Evolutionary conservation across 2,797 vertebrate genomes (phyloP).

Genomic region (Squalus acanthias): DNA sequence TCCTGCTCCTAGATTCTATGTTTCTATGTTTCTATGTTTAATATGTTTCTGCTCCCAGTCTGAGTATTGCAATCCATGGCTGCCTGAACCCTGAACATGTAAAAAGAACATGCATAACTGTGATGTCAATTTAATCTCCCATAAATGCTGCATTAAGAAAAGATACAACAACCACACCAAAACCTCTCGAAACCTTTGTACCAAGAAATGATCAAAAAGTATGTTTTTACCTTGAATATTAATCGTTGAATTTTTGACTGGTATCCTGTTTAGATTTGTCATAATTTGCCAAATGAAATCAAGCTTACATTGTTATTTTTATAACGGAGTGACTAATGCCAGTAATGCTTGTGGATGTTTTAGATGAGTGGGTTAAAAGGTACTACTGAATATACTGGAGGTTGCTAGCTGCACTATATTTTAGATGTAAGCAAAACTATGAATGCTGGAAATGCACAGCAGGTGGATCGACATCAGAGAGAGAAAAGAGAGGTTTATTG

Average conservation of each 20-base stretch:
- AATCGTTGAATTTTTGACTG: neutral
- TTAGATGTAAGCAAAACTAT: neutral
- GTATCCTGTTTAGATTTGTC: neutral
- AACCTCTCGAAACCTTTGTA: neutral
- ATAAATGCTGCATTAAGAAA: neutral
- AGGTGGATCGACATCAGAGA: neutral
- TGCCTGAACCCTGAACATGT: neutral
- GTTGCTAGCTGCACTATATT: neutral
- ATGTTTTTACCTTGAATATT: neutral
- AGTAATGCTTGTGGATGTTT: neutral
- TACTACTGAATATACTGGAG: neutral
- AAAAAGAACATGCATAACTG: neutral
- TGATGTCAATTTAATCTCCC: neutral
- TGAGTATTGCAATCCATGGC: neutral
- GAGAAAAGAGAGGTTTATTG: neutral
- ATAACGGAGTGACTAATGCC: neutral
- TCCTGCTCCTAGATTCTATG: no score
- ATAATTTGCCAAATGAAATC: neutral
- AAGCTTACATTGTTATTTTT: neutral
- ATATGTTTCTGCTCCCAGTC: neutral
- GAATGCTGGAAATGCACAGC: neutral
- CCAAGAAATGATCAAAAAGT: neutral
- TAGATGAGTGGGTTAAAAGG: neutral
- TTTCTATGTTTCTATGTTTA: no score
- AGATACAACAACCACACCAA: neutral